Percentiles rank a stretch among this genome's conserved stretches.
phyloP scores from a whole-genome alignment of 2,888 invertebrate species.

The Campoplex nolae region DNA sequence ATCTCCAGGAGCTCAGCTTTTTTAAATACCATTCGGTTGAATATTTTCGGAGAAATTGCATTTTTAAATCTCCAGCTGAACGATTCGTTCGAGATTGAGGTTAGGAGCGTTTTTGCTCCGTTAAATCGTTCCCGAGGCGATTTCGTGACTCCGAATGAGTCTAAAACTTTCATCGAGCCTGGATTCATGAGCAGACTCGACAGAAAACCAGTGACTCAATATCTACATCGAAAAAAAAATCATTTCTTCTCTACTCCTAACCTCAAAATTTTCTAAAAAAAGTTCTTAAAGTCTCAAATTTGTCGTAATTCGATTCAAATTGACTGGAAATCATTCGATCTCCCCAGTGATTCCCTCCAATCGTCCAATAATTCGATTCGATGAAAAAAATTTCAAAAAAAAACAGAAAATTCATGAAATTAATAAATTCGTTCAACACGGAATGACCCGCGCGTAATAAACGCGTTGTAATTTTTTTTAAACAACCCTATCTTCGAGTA shows the following conservation, averaged over 20 bases:
- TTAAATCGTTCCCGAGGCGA: not conserved
- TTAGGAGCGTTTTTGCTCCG: not conserved
- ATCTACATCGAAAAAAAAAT: not conserved
- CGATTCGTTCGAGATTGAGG: not conserved
- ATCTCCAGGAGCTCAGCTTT: not conserved
- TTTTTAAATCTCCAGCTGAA: not conserved
- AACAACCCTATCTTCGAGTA: conserved; percentile 39
- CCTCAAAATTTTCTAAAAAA: not conserved
- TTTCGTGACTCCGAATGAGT: not conserved
- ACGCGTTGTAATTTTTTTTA: not conserved
- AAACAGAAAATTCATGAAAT: not conserved
- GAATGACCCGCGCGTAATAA: not conserved
- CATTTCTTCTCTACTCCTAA: not conserved
- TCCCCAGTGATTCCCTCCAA: not conserved
- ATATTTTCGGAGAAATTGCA: not conserved
- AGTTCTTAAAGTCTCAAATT: not conserved
- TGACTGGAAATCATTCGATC: not conserved
- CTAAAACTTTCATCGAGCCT: not conserved
- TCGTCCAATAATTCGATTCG: not conserved
- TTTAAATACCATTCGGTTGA: not conserved
- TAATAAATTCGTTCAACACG: not conserved
- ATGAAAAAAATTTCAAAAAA: not conserved
- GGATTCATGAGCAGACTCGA: too few species aligned
- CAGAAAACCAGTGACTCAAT: not conserved
- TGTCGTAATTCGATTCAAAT: not conserved